Evolutionary conservation across 2,888 invertebrate species (phyloP).

Genomic region (Nebria brevicollis): DNA sequence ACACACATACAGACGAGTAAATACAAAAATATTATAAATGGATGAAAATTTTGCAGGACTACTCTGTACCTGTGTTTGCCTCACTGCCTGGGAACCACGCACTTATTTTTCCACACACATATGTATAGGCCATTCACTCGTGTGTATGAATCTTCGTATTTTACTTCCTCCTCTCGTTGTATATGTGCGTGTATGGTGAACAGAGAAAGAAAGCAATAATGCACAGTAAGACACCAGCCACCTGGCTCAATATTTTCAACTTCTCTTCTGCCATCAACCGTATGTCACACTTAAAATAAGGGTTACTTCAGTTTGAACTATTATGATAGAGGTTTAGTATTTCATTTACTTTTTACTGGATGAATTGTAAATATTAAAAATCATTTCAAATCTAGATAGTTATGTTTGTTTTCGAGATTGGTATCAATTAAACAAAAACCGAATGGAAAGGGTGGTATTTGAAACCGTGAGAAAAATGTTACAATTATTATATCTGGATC

Average conservation of each 20-base stretch:
- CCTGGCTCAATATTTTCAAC: conserved; percentile 21
- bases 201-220: conserved; percentile 15
- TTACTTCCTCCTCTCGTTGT: conserved; percentile 20
- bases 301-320: neutral
- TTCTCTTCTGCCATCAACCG: neutral
- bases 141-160: conserved; percentile 16
- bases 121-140: neutral
- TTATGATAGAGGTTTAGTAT: neutral
- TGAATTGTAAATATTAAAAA: conserved; percentile 27
- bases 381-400: conserved; percentile 36
- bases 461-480: neutral
- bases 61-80: conserved; percentile 40
- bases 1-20: neutral
- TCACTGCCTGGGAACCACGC: conserved; percentile 38
- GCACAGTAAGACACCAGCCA: conserved; percentile 43
- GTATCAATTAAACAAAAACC: conserved; percentile 19
- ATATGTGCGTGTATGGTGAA: conserved; percentile 9
- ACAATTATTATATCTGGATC: neutral
- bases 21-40: neutral
- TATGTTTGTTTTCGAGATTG: conserved; percentile 39
- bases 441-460: neutral
- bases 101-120: neutral
- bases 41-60: conserved; percentile 23
- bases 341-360: neutral
- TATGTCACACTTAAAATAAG: neutral